A percentile compares a stretch with the other conserved stretches of the same genome.
phyloP scores from a whole-genome alignment of 2,113 vertebrate genomes.

The Megaptera novaeangliae region DNA sequence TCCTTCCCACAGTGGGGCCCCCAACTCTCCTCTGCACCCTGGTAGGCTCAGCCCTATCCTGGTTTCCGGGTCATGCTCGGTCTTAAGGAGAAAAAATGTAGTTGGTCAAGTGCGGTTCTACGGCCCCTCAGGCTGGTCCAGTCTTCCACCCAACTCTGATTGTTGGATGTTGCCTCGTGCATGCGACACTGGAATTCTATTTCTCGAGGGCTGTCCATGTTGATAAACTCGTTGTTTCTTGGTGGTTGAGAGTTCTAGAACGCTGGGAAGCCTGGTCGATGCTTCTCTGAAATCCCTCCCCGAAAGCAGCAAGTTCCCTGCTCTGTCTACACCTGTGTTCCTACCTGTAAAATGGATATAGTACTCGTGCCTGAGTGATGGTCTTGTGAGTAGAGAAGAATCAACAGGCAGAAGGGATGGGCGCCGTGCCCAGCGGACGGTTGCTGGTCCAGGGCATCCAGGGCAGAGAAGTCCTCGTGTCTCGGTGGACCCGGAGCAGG shows the following conservation, averaged over 20 bases:
- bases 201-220: not conserved
- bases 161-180: not conserved
- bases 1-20: not conserved
- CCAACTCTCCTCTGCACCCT: not conserved
- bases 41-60: not conserved
- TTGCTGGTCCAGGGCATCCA: not conserved
- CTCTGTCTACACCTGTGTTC: not conserved
- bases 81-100: not conserved
- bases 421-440: accelerated
- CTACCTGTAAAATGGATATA: not conserved
- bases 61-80: not conserved
- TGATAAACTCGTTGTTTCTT: not conserved
- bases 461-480: too few relatives aligned
- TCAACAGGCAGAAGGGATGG: not conserved
- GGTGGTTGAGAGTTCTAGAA: not conserved
- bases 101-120: not conserved
- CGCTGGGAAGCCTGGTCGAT: not conserved
- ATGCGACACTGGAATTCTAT: not conserved
- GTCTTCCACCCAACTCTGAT: not conserved
- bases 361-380: not conserved
- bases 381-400: not conserved
- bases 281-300: not conserved
- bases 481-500: too few relatives aligned
- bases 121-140: not conserved
- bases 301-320: not conserved